Evolutionary conservation across 2,113 vertebrate species (phyloP), one percentile per base, ranked within the genome.

Genomic region (Riparia riparia): DNA sequence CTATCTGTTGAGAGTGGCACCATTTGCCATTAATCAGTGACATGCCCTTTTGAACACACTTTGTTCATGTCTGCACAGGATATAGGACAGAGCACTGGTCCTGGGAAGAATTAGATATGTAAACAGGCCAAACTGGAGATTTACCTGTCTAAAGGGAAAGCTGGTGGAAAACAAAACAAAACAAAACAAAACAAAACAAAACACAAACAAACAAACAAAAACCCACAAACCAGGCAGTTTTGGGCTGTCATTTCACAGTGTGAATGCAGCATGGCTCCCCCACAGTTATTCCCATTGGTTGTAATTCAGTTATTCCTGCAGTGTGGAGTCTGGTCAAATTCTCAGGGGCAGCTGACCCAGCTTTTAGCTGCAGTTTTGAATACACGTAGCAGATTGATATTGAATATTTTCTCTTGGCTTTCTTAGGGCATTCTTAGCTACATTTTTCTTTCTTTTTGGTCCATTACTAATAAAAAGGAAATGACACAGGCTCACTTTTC

Each of bases 241-340:
- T 21, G 65, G 15, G 16, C 26, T 71, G 47, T 63, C 17, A 71
- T 84, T 91, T 78, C 58, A 32, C 9, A 66, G 34, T 18, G 32
- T 0, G 0, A 45, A 2, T 14, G 65, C 22, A 84, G 22, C 0
- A 0, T n/a, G 39, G 16, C 25, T 73, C 24, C 39, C 31, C 44
- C 0, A 1, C 8, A 5, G 21, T 14, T 64, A 31, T 44, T 93
- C 21, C 37, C 41, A 34, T 26, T 0, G 0, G 29, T 2, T 69
- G 11, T 68, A 82, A 79, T 22, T 74, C 69, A 49, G 51, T 77
- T 81, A 41, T 66, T 68, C 37, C 50, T 26, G 41, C 69, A 56
- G 44, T 37, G 44, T 0, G 0, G 9, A 58, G 34, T 5, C 10
- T 25, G 32, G 41, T 66, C 1, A 3, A 51, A 95, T 73, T 64